These are phyloP conservation scores for Thereva unica DNA, from an alignment of 2,888 invertebrate species.

Conservation along the genomic window DNA sequence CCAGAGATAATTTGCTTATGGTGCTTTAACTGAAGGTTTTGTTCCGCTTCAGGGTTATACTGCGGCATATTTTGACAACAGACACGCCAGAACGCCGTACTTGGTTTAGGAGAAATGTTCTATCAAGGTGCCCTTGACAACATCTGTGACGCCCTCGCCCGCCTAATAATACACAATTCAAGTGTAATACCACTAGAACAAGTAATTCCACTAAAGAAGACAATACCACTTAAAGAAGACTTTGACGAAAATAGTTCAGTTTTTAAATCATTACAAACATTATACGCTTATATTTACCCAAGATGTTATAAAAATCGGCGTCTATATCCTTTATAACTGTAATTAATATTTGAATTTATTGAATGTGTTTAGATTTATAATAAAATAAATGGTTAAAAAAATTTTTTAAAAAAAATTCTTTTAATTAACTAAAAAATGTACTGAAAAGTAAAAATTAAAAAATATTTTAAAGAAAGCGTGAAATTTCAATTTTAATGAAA, in stretches of 20 bases:
- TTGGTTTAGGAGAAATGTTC: conserved; percentile 76
- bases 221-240: conserved; percentile 75
- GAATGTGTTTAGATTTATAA: too few relatives aligned
- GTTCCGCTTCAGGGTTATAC: conserved; percentile 64
- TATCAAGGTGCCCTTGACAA: conserved; percentile 73
- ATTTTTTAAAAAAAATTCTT: too few relatives aligned
- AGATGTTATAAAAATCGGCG: conserved; percentile 62
- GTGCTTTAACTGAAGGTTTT: conserved; percentile 74
- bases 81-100: conserved; percentile 77
- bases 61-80: conserved; percentile 66
- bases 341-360: too few relatives aligned
- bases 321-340: conserved; percentile 64
- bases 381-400: too few relatives aligned
- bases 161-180: conserved; percentile 70
- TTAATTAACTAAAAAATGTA: too few relatives aligned
- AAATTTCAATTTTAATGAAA: too few relatives aligned
- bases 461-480: too few relatives aligned
- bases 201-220: conserved; percentile 71
- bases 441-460: too few relatives aligned
- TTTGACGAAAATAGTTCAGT: conserved; percentile 74
- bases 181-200: conserved; percentile 69
- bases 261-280: conserved; percentile 66
- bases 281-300: conserved; percentile 65
- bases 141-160: conserved; percentile 75
- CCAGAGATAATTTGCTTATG: conserved; percentile 73